Percentiles rank a stretch among this genome's conserved stretches.
These are phyloP conservation scores for Leucoraja erinaceus DNA, from an alignment of 2,113 vertebrate species.

Conservation along the genomic window DNA sequence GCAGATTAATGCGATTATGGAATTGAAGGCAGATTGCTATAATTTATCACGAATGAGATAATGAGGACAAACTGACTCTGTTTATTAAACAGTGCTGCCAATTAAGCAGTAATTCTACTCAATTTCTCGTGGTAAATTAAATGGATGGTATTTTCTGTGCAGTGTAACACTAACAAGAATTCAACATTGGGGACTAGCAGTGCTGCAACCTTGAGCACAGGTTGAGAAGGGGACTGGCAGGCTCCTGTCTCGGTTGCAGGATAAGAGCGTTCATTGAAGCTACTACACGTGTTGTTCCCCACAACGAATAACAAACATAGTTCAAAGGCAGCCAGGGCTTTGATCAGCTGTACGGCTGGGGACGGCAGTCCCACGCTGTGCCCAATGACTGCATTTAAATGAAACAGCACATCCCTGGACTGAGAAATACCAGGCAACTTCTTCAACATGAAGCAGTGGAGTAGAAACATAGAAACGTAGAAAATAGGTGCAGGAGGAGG, in stretches of 20 bases:
- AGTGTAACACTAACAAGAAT: background rate
- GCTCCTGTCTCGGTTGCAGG: background rate
- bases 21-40: background rate
- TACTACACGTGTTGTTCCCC: background rate
- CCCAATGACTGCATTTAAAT: background rate
- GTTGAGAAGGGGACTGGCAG: background rate
- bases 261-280: background rate
- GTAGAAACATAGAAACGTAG: no score
- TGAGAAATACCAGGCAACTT: background rate
- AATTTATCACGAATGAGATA: slow-evolving; percentile 2
- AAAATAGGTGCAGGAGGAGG: no score
- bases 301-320: background rate
- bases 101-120: background rate
- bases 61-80: slow-evolving; percentile 9
- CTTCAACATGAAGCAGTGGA: no score
- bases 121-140: slow-evolving; percentile 23
- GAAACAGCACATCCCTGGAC: background rate
- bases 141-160: background rate
- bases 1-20: background rate
- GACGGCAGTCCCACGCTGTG: background rate
- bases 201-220: background rate
- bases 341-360: background rate
- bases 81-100: slow-evolving; percentile 8
- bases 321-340: background rate
- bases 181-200: background rate